These are phyloP conservation scores for Brenthis hecate DNA, from an alignment of 2,888 invertebrate species.

Conservation along the genomic window DNA sequence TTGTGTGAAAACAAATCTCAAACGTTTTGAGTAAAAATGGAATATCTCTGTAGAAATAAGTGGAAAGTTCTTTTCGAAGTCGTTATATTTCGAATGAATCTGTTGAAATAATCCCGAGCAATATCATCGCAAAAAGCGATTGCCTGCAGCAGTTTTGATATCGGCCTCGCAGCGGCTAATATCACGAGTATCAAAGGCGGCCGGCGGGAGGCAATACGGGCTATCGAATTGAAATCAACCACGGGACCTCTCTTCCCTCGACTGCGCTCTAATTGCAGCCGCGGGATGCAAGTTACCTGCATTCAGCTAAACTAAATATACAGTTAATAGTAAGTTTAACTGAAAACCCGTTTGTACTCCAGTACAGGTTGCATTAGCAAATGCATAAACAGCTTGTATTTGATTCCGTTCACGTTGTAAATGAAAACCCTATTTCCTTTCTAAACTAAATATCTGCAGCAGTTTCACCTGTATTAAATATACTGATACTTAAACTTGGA, in stretches of 20 bases:
- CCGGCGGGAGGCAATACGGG: background rate
- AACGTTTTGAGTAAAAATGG: background rate
- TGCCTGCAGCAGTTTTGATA: slow-evolving; percentile 2
- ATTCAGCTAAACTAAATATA: background rate
- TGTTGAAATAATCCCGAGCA: background rate
- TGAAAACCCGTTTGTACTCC: slow-evolving; percentile 1
- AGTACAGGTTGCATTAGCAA: background rate
- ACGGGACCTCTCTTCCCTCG: background rate
- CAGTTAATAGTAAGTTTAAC: slow-evolving; percentile 1
- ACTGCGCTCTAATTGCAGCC: slow-evolving; percentile 20
- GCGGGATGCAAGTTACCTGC: slow-evolving; percentile 13
- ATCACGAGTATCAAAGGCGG: background rate
- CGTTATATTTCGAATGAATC: slow-evolving; percentile 2
- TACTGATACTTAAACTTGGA: too few species aligned
- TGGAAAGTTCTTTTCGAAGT: background rate
- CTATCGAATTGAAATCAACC: slow-evolving; percentile 5
- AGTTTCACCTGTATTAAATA: too few species aligned
- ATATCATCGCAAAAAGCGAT: slow-evolving; percentile 11
- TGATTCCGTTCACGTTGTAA: background rate
- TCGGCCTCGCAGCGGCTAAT: background rate
- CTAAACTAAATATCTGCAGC: too few species aligned
- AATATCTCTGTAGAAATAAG: background rate
- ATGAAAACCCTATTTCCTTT: too few species aligned
- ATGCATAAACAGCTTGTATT: background rate
- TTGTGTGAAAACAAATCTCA: background rate